These are phyloP conservation scores for Oikopleura albicans DNA, from an alignment of 23 tunicate species.

Conservation along the genomic window DNA sequence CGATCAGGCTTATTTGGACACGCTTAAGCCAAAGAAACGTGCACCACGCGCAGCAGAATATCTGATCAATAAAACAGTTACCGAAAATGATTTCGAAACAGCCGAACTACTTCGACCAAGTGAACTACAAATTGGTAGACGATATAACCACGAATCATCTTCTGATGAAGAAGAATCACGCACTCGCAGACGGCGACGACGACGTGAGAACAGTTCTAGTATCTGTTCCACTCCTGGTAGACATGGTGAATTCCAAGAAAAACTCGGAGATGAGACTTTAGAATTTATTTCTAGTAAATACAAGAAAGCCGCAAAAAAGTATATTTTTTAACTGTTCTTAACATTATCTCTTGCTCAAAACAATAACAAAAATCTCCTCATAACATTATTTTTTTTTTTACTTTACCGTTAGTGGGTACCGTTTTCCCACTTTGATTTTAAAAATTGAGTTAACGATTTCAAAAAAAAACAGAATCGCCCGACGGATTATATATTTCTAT, in stretches of 20 bases:
- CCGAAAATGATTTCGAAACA: conserved; percentile 16
- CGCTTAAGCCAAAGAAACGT: conserved; percentile 27
- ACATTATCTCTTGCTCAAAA: too few relatives aligned
- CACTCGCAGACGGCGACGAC: neutral
- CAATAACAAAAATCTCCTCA: too few relatives aligned
- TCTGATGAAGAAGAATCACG: neutral
- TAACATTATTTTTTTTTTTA: too few relatives aligned
- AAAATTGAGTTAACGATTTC: too few relatives aligned
- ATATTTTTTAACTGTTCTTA: too few relatives aligned
- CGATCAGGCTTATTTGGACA: conserved; percentile 18
- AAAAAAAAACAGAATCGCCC: too few relatives aligned
- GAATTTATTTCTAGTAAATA: neutral
- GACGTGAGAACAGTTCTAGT: neutral
- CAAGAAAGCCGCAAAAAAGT: neutral
- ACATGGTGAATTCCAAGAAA: conserved; percentile 4
- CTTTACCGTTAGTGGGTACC: too few relatives aligned
- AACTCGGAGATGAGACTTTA: neutral
- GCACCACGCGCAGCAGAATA: conserved; percentile 27
- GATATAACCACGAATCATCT: neutral
- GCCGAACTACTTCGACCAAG: neutral
- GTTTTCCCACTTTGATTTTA: too few relatives aligned
- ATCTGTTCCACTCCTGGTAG: neutral
- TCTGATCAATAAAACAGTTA: conserved; percentile 26
- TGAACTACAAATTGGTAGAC: neutral
- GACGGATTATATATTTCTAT: too few relatives aligned